These are phyloP conservation scores for Bombus fervidus DNA, from an alignment of 1,140 invertebrate genomes.

Conservation along the genomic window DNA sequence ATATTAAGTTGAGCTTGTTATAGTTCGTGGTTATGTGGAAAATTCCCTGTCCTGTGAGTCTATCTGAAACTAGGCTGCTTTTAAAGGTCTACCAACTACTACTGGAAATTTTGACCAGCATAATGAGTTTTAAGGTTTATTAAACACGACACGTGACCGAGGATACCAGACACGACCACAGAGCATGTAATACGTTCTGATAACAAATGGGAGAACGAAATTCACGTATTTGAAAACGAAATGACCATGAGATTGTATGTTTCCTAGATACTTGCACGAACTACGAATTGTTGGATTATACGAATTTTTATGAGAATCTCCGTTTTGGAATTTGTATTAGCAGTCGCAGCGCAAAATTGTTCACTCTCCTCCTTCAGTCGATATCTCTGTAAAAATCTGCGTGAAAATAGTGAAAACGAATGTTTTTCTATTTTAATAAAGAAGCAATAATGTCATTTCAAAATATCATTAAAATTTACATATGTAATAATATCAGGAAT, in stretches of 20 bases:
- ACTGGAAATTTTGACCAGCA: background rate
- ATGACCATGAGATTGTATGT: background rate
- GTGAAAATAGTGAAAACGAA: background rate
- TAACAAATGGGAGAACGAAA: background rate
- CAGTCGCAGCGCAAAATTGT: background rate
- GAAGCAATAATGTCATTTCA: background rate
- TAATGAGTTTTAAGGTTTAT: slow-evolving; percentile 9
- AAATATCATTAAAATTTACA: background rate
- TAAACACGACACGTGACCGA: background rate
- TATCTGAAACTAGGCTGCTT: background rate
- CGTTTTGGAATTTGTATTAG: background rate
- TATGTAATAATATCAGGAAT: background rate
- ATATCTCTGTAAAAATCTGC: background rate
- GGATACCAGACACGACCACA: background rate
- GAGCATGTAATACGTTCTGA: background rate
- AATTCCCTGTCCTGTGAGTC: background rate
- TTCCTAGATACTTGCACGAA: background rate
- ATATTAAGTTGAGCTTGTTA: slow-evolving; percentile 11
- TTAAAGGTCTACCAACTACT: background rate
- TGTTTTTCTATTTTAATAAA: background rate
- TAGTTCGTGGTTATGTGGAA: background rate
- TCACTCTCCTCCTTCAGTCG: background rate
- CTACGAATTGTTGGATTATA: background rate
- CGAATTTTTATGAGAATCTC: background rate
- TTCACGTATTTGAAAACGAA: background rate